Conservation (phyloP, 2,888 invertebrate genomes). For the Scaeva pyrastri region DNA sequence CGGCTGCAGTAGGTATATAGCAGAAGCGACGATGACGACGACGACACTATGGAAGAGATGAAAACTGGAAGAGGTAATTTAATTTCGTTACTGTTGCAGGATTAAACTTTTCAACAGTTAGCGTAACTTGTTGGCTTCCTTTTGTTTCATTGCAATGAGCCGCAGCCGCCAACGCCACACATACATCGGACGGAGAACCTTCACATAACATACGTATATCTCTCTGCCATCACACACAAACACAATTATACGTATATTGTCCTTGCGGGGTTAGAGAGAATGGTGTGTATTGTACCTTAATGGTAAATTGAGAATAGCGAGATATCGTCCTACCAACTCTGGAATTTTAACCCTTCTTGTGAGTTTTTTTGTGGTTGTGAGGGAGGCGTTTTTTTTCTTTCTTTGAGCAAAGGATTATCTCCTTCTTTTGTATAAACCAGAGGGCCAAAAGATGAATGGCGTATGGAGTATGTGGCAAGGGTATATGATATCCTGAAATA, state of each 20-base stretch:
- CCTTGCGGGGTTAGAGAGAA: constrained; percentile 39
- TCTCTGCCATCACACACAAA: constrained; percentile 13
- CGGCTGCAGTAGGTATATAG: background rate
- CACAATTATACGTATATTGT: too few species aligned
- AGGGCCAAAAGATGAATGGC: constrained; percentile 54
- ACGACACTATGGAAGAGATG: background rate
- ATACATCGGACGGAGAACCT: background rate
- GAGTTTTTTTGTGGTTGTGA: constrained; percentile 12
- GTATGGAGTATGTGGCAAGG: constrained; percentile 50
- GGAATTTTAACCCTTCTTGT: constrained; percentile 62
- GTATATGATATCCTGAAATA: constrained; percentile 70
- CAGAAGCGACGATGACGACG: background rate
- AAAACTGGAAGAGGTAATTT: constrained; percentile 57
- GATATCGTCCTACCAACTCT: constrained; percentile 13
- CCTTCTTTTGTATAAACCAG: constrained; percentile 8
- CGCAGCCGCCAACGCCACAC: constrained; percentile 50
- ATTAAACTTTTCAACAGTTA: constrained; percentile 75
- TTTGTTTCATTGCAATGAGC: constrained; percentile 58
- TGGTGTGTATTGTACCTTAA: background rate
- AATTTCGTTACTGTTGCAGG: constrained; percentile 72
- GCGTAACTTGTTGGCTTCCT: constrained; percentile 74
- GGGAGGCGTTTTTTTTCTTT: too few species aligned
- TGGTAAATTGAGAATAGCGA: constrained; percentile 53
- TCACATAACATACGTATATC: background rate
- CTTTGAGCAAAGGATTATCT: constrained; percentile 52